A percentile compares a stretch with the other conserved stretches of the same genome.
These are phyloP conservation scores for Pteromalus puparum DNA, from an alignment of 1,140 invertebrate species.

Conservation along the genomic window DNA sequence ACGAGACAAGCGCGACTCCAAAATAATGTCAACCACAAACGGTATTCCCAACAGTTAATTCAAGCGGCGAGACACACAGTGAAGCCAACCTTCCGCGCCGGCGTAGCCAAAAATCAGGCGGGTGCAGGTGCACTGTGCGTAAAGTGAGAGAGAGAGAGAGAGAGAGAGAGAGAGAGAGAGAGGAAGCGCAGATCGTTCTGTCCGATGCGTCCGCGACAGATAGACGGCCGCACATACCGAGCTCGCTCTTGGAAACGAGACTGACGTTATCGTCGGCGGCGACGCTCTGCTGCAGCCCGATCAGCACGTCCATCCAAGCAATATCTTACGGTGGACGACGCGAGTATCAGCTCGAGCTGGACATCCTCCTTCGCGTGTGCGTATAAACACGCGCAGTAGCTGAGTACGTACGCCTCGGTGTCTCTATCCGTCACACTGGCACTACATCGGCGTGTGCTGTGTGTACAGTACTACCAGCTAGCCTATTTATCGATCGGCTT, in stretches of 20 bases:
- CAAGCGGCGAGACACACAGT: neutral
- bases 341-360: neutral
- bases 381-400: too few species aligned
- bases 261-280: conserved; percentile 14
- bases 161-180: too few species aligned
- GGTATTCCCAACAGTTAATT: neutral
- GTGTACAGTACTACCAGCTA: neutral
- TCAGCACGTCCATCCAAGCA: conserved; percentile 18
- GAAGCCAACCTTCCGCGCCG: too few species aligned
- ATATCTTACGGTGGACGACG: neutral
- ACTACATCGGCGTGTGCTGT: neutral
- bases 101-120: too few species aligned
- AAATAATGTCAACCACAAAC: neutral
- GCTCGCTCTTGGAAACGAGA: conserved; percentile 27
- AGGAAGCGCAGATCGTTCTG: too few species aligned
- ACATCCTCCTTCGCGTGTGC: neutral
- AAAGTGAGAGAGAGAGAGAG: too few species aligned
- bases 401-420: too few species aligned
- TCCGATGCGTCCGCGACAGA: too few species aligned
- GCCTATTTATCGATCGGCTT: conserved; percentile 12
- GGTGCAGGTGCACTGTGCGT: too few species aligned
- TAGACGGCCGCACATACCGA: conserved; percentile 24
- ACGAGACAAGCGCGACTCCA: neutral
- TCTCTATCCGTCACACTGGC: neutral
- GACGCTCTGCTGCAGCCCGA: neutral